These are phyloP conservation scores for Drosophila dunni DNA, from an alignment of 1,140 invertebrate species.

Conservation along the genomic window DNA sequence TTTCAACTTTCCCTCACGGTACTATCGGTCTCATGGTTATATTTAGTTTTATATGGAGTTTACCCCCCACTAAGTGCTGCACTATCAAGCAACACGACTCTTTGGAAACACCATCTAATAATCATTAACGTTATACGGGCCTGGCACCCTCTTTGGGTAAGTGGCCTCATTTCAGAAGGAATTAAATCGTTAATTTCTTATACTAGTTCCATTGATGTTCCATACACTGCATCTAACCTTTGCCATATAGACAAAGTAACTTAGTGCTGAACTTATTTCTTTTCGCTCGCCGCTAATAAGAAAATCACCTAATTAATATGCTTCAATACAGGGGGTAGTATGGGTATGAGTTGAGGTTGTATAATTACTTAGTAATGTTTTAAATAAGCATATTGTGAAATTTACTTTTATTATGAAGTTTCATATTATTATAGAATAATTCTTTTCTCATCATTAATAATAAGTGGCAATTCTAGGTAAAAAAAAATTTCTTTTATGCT, in stretches of 20 bases:
- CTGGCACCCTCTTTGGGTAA: conserved; percentile 87
- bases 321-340: conserved; percentile 90
- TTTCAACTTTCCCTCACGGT: no score
- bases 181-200: conserved; percentile 80
- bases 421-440: no score
- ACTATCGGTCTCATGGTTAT: no score
- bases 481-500: no score
- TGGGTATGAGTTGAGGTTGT: conserved; percentile 89
- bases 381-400: no score
- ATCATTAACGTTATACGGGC: conserved; percentile 69
- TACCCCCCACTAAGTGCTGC: conserved; percentile 88
- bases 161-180: conserved; percentile 70
- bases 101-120: conserved; percentile 87
- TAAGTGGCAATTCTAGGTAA: no score
- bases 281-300: conserved; percentile 87
- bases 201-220: conserved; percentile 56
- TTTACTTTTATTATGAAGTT: no score
- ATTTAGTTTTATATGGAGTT: no score
- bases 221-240: conserved; percentile 53
- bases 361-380: no score
- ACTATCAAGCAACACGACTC: conserved; percentile 90
- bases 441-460: no score
- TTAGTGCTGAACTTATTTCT: no score
- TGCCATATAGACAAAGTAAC: no score
- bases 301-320: conserved; percentile 87